Evolutionary conservation across 2,888 invertebrate genomes (phyloP).

Genomic region (Hemicrepidius hirtus): DNA sequence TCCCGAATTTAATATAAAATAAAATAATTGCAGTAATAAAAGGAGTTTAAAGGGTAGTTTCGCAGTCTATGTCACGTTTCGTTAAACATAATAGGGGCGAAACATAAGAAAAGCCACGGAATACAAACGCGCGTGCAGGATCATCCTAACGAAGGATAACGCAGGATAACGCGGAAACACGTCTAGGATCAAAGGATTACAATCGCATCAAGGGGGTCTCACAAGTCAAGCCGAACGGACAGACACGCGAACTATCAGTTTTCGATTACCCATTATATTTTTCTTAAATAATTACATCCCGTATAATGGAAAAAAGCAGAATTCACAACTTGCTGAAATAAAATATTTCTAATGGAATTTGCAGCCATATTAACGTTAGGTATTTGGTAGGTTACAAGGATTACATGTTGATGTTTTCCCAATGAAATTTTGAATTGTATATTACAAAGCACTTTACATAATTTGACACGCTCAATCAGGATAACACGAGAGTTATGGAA

Average conservation of each 20-base stretch:
- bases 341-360: too few species aligned
- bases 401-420: background rate
- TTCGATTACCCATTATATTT: background rate
- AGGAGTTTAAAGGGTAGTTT: constrained; percentile 2
- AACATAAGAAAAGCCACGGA: constrained; percentile 22
- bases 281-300: too few species aligned
- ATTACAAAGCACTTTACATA: constrained; percentile 9
- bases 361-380: too few species aligned
- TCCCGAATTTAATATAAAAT: background rate
- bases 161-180: constrained; percentile 39
- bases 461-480: constrained; percentile 15
- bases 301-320: too few species aligned
- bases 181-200: constrained; percentile 39
- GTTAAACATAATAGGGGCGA: constrained; percentile 15
- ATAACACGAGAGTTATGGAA: constrained; percentile 17
- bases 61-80: constrained; percentile 24
- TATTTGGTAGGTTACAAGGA: background rate
- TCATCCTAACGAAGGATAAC: constrained; percentile 42
- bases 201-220: constrained; percentile 16
- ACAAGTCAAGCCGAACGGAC: constrained; percentile 24
- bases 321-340: too few species aligned
- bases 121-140: constrained; percentile 36
- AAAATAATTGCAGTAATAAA: constrained; percentile 20
- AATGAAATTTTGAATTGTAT: background rate
- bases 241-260: background rate